Conservation (phyloP, 2,113 vertebrate genomes). For the Heteronetta atricapilla region DNA sequence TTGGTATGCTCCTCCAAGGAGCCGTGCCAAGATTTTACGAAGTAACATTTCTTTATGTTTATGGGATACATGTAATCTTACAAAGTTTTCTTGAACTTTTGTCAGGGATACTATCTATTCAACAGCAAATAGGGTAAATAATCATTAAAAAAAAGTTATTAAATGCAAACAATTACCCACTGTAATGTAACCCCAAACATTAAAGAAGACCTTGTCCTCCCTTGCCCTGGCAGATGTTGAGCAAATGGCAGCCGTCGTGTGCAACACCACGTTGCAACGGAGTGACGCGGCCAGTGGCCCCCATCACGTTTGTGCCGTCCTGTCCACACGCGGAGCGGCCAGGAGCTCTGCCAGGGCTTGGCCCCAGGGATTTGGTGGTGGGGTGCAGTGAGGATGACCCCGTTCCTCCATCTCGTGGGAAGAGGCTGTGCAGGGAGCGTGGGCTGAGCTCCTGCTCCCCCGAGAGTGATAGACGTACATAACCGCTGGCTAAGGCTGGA, state of each 20-base stretch:
- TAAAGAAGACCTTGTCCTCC: neutral
- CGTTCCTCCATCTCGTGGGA: neutral
- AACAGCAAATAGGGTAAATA: neutral
- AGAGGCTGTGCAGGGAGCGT: neutral
- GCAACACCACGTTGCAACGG: fast-evolving
- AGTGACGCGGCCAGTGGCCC: neutral
- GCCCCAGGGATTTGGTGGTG: neutral
- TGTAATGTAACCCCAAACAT: neutral
- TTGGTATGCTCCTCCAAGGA: neutral
- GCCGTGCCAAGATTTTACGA: neutral
- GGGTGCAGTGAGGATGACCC: neutral
- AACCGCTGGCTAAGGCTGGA: neutral
- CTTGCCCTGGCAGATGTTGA: neutral
- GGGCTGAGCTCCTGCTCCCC: neutral
- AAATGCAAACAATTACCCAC: neutral
- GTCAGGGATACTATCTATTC: neutral
- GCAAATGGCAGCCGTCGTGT: neutral
- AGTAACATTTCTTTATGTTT: neutral
- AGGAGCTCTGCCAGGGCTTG: neutral
- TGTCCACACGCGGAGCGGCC: fast-evolving
- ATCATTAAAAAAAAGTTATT: neutral
- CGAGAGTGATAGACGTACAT: neutral
- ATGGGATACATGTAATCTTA: neutral
- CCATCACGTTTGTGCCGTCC: fast-evolving
- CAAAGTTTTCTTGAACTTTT: neutral